Evolutionary conservation across 35 echinoderm and acorn worm genomes (phyloP).

Genomic region (Acanthaster planci): DNA sequence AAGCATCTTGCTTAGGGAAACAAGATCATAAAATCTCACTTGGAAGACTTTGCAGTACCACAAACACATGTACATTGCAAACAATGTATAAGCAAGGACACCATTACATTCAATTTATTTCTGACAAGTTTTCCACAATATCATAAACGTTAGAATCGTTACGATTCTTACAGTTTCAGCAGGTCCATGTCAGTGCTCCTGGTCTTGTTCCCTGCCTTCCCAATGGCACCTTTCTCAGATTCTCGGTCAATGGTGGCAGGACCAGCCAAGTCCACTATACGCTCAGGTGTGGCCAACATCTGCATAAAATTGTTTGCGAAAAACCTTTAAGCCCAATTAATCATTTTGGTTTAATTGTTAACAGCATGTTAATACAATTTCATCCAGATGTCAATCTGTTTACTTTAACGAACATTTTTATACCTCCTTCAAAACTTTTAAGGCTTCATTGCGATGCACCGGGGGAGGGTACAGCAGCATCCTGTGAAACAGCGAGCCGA

Average conservation of each 20-base stretch:
- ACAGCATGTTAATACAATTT: no score
- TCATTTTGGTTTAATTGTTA: no score
- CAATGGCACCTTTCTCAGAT: conserved; percentile 37
- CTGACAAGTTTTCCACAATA: no score
- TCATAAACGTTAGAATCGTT: not conserved
- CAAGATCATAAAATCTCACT: no score
- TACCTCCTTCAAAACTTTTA: conserved; percentile 96
- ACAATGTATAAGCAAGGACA: no score
- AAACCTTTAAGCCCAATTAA: not conserved
- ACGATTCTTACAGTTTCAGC: conserved; percentile 78
- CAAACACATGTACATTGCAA: no score
- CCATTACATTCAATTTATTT: no score
- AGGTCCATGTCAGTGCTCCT: conserved; percentile 80
- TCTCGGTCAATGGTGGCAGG: conserved; percentile 48
- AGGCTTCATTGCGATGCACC: conserved; percentile 84
- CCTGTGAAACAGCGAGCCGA: conserved; percentile 83
- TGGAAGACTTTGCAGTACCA: no score
- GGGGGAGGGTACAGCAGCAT: conserved; percentile 96
- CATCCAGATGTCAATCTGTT: no score
- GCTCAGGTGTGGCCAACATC: conserved; percentile 71
- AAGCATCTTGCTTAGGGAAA: no score
- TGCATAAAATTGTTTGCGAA: not conserved
- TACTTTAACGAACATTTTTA: not conserved
- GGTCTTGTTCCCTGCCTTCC: conserved; percentile 41
- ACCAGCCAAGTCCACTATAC: conserved; percentile 81